Conservation (phyloP, 2,797 vertebrate genomes). For the Hoplostethus atlanticus region DNA sequence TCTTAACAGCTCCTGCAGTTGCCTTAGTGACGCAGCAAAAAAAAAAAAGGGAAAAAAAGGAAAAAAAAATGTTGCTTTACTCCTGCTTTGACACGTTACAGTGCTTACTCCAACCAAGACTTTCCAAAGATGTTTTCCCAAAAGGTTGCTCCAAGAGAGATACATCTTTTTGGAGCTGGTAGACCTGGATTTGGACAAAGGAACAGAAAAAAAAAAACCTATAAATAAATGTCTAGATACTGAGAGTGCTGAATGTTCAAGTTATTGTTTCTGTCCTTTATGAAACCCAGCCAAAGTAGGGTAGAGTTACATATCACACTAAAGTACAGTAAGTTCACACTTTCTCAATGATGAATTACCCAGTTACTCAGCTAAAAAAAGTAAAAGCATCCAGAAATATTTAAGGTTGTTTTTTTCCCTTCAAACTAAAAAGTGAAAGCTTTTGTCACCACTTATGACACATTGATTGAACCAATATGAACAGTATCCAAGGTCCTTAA, state of each 20-base stretch:
- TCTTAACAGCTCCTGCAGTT: conserved; percentile 33
- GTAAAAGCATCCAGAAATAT: conserved; percentile 50
- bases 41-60: conserved; percentile 21
- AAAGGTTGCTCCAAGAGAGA: conserved; percentile 24
- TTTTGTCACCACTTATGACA: conserved; percentile 41
- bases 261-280: conserved; percentile 32
- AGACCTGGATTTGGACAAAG: conserved; percentile 50
- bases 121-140: conserved; percentile 37
- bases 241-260: conserved; percentile 65
- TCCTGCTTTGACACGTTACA: conserved; percentile 29
- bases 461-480: conserved; percentile 32
- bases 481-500: conserved; percentile 6
- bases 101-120: conserved; percentile 38
- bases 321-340: conserved; percentile 28
- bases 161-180: conserved; percentile 35
- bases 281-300: conserved; percentile 41
- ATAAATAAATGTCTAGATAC: conserved; percentile 65
- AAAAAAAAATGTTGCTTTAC: conserved; percentile 34
- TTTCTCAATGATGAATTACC: conserved; percentile 54
- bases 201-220: conserved; percentile 56
- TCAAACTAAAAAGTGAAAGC: neutral
- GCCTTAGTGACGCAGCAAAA: conserved; percentile 44
- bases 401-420: conserved; percentile 27
- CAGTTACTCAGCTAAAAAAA: conserved; percentile 49
- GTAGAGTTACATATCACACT: conserved; percentile 40